Base-by-base conservation (phyloP, 2,888 invertebrate genomes). In the Heliconius sara region DNA sequence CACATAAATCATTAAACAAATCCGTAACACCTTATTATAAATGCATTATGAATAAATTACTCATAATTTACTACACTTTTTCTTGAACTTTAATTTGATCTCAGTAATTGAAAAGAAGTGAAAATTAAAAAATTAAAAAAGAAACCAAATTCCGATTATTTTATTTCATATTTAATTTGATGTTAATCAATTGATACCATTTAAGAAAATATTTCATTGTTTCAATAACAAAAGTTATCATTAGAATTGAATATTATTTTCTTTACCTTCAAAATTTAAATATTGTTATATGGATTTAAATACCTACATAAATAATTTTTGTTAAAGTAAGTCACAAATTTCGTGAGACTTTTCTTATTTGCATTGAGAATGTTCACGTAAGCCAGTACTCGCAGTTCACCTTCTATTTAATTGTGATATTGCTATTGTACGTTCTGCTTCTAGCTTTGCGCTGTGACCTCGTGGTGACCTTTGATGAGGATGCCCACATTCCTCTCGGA, bases 401-500 rank as follows among this genome's bases (percentile, higher is more conserved):
- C 89, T 91, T 91, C 89, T 87, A 87, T 83, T 86, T 89, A 90
- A 90, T 90, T 90, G 88, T 88, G 86, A 87, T 87, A 87, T 87
- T 85, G 85, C 86, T 88, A 89, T 89, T 89, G 88, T 89, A 83
- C 84, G 84, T 83, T 84, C 82, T 84, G 84, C 85, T 82, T 83
- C 81, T 85, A 86, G 83, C 80, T 76, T 76, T 73, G 79, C 77
- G 84, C 30, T 27, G 79, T 65, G 90, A 91, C 93, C 93, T 93
- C 93, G 91, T 81, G 34, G 73, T 89, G 90, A 92, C 93, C 93
- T 93, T 93, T 93, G 85, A 84, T 85, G 90, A 92, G 91, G 93
- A 93, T 93, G 92, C 90, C 89, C 91, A 91, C 93, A 94, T 95
- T 94, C 93, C 93, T 85, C 89, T 86, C 88, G 87, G 84, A 90